Percentiles rank a stretch among this genome's conserved stretches.
phyloP scores from a whole-genome alignment of 92 coral and sea anemone species.

The Plumapathes pennacea region DNA sequence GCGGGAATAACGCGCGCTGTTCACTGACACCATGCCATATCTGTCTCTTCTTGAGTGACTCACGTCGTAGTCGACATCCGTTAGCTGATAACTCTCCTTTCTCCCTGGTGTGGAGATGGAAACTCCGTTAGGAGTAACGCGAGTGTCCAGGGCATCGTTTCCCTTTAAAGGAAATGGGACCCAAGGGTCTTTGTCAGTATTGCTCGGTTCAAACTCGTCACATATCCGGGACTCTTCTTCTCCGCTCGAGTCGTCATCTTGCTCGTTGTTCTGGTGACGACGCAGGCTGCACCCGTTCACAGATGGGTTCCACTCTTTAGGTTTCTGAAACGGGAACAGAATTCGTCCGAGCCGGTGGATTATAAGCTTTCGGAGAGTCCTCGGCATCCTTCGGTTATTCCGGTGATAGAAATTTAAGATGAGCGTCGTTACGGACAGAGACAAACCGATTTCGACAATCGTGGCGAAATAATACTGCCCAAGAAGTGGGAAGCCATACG shows the following conservation, averaged over 20 bases:
- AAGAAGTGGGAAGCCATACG: constrained; percentile 90
- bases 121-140: too few relatives aligned
- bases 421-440: constrained; percentile 79
- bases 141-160: too few relatives aligned
- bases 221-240: constrained; percentile 1
- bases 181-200: background rate
- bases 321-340: constrained; percentile 58
- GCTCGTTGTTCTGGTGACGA: background rate
- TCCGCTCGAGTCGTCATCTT: constrained; percentile 8
- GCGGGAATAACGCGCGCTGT: too few relatives aligned
- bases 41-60: constrained; percentile 1
- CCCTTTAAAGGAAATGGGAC: background rate
- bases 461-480: constrained; percentile 96
- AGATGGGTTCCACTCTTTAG: constrained; percentile 38
- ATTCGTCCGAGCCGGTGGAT: constrained; percentile 75
- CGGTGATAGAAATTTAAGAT: constrained; percentile 93
- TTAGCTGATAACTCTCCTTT: too few relatives aligned
- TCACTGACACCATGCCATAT: background rate
- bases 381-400: constrained; percentile 86
- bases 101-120: too few relatives aligned
- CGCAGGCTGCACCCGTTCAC: too few relatives aligned
- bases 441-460: constrained; percentile 80
- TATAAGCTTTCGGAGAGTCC: constrained; percentile 47
- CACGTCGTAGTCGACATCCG: background rate
- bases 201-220: background rate